These are phyloP conservation scores for Trichogramma pretiosum DNA, from an alignment of 1,140 invertebrate genomes.

Conservation along the genomic window DNA sequence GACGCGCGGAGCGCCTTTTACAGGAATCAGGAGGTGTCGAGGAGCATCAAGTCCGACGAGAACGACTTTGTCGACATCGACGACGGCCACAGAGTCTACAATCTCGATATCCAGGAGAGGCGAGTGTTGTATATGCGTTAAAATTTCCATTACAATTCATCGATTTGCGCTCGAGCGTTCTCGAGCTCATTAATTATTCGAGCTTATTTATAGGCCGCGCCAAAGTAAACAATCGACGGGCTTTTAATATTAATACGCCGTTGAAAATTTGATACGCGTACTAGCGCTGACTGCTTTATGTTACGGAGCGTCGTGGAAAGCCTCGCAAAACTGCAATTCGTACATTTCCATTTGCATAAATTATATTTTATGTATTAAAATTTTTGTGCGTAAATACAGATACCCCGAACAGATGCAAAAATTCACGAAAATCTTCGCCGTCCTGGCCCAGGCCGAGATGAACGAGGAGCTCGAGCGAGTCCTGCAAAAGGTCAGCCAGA, in stretches of 20 bases:
- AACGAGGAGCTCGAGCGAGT: slow-evolving; percentile 12
- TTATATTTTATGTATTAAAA: too few relatives aligned
- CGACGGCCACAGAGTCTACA: slow-evolving; percentile 9
- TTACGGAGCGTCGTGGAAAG: too few relatives aligned
- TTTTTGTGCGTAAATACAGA: too few relatives aligned
- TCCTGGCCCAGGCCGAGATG: slow-evolving; percentile 14
- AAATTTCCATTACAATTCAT: neutral
- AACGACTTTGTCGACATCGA: slow-evolving; percentile 15
- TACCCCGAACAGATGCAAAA: slow-evolving; percentile 15
- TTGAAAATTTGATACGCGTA: too few relatives aligned
- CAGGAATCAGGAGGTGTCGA: neutral
- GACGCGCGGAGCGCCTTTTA: slow-evolving; percentile 6
- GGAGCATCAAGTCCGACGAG: slow-evolving; percentile 3
- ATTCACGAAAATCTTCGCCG: slow-evolving; percentile 16
- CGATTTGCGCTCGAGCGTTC: too few relatives aligned
- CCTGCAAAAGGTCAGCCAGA: neutral
- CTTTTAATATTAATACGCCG: too few relatives aligned
- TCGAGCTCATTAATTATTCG: too few relatives aligned
- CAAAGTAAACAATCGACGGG: too few relatives aligned
- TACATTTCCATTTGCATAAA: too few relatives aligned
- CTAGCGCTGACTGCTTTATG: too few relatives aligned
- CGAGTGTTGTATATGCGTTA: neutral
- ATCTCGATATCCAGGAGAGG: slow-evolving; percentile 16
- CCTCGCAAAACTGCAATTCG: too few relatives aligned
- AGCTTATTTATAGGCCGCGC: too few relatives aligned